Conservation (phyloP, 35 echinoderm and acorn worm genomes). For the Apostichopus parvimensis region DNA sequence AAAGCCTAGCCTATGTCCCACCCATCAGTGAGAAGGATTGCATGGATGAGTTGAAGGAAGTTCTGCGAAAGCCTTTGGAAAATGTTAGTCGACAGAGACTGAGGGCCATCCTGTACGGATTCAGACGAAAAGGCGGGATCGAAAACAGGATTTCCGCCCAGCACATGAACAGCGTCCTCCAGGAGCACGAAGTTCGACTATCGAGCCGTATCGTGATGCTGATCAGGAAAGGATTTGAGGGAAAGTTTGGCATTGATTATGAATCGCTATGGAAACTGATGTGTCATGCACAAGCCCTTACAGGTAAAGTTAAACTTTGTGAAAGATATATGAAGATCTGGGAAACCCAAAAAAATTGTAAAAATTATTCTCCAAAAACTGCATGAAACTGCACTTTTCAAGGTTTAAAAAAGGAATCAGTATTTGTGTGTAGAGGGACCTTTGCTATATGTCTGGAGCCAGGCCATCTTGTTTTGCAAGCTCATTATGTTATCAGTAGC, state of each 20-base stretch:
- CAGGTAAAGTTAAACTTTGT: constrained; percentile 59
- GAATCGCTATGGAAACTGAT: constrained; percentile 93
- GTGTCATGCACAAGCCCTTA: constrained; percentile 81
- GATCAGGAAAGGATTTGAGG: constrained; percentile 73
- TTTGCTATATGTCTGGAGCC: no score
- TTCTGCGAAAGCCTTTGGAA: constrained; percentile 59
- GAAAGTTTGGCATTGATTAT: constrained; percentile 79
- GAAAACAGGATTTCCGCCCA: constrained; percentile 62
- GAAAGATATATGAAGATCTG: neutral
- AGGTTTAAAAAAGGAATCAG: no score
- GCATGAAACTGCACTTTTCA: no score
- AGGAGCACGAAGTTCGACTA: constrained; percentile 75
- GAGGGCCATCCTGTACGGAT: constrained; percentile 74
- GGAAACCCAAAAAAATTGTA: neutral
- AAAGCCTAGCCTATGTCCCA: constrained; percentile 46
- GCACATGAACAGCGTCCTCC: constrained; percentile 59
- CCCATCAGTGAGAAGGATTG: constrained; percentile 50
- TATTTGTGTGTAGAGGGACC: no score
- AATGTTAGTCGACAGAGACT: constrained; percentile 79
- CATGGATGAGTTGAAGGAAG: constrained; percentile 71
- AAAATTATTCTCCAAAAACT: neutral
- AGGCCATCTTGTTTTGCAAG: no score
- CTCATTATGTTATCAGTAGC: no score
- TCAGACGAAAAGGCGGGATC: constrained; percentile 63
- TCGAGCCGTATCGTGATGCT: constrained; percentile 62